These are phyloP conservation scores for Galbula dea DNA, from an alignment of 2,113 vertebrate species.

Conservation along the genomic window DNA sequence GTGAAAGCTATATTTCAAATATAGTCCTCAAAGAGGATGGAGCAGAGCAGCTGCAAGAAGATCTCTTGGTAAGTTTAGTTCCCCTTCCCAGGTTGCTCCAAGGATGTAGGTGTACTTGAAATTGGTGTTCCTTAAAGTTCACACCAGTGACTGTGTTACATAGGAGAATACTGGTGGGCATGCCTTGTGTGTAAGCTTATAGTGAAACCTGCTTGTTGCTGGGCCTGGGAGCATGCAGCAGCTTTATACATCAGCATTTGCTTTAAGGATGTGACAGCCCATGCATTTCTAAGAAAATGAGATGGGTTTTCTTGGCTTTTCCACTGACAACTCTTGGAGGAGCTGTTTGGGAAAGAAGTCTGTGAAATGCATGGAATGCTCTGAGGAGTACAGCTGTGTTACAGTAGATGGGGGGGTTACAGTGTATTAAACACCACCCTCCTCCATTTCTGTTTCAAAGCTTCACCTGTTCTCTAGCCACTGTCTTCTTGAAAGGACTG, in stretches of 20 bases:
- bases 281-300: not conserved
- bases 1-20: constrained; percentile 78
- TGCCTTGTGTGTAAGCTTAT: not conserved
- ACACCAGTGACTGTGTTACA: accelerated
- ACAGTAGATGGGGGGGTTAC: not conserved
- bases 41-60: constrained; percentile 76
- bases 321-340: not conserved
- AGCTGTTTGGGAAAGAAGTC: not conserved
- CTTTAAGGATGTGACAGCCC: not conserved
- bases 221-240: not conserved
- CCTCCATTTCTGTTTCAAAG: not conserved
- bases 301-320: not conserved
- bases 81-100: not conserved
- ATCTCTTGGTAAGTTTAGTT: constrained; percentile 79
- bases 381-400: not conserved
- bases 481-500: not conserved
- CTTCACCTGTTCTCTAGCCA: not conserved
- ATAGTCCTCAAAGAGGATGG: constrained; percentile 81
- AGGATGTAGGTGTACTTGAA: not conserved
- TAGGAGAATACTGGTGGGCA: not conserved
- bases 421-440: not conserved
- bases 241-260: not conserved
- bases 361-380: not conserved
- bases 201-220: not conserved
- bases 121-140: not conserved